Evolutionary conservation across 2,113 vertebrate species (phyloP).

Genomic region (Corythornis cristatus): DNA sequence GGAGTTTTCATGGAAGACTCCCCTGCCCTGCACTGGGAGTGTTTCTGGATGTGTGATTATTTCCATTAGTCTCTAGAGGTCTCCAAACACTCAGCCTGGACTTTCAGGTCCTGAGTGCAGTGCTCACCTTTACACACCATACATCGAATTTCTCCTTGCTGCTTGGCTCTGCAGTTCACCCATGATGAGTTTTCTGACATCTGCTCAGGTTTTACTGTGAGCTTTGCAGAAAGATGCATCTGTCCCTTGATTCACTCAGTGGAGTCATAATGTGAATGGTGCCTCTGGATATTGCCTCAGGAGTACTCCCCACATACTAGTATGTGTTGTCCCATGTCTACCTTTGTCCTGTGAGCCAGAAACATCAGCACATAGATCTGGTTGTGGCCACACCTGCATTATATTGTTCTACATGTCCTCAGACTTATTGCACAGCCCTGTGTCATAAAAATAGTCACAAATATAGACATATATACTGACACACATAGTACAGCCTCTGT

Average conservation of each 20-base stretch:
- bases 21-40: fast-evolving
- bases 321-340: not conserved
- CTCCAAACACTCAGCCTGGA: not conserved
- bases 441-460: not conserved
- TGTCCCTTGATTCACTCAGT: not conserved
- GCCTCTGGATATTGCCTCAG: not conserved
- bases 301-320: too few relatives aligned
- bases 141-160: too few relatives aligned
- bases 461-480: not conserved
- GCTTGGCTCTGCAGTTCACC: not conserved
- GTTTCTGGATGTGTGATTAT: not conserved
- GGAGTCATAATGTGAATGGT: not conserved
- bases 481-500: not conserved
- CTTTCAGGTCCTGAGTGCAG: not conserved
- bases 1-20: not conserved
- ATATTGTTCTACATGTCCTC: not conserved
- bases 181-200: not conserved
- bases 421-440: not conserved
- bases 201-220: not conserved
- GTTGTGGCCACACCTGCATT: not conserved
- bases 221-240: not conserved
- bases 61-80: not conserved
- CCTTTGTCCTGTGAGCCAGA: not conserved
- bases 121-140: fast-evolving
- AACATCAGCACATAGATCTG: not conserved